These are phyloP conservation scores for Melopsittacus undulatus DNA, from an alignment of 2,797 vertebrate species.

Conservation along the genomic window DNA sequence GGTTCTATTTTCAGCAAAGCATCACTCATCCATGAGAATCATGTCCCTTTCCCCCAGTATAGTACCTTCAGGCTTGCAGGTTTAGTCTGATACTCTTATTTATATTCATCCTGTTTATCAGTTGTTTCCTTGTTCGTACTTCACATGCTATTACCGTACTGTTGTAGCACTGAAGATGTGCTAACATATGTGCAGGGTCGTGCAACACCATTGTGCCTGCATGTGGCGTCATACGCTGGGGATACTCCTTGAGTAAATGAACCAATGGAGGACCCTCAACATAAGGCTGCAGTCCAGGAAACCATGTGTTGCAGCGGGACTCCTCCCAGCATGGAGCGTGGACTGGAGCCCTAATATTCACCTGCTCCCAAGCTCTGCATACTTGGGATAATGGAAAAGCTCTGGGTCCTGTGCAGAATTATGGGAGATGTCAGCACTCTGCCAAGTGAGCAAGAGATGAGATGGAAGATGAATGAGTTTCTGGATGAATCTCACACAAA, in stretches of 20 bases:
- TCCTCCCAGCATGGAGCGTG: rapidly evolving
- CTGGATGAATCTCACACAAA: neutral
- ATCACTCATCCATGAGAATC: neutral
- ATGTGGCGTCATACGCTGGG: rapidly evolving
- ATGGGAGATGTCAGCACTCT: neutral
- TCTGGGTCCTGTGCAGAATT: neutral
- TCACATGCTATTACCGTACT: neutral
- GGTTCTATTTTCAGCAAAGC: neutral
- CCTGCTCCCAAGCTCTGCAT: neutral
- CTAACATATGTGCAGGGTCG: neutral
- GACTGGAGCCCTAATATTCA: neutral
- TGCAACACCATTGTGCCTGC: rapidly evolving
- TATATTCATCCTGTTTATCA: neutral
- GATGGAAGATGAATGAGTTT: rapidly evolving
- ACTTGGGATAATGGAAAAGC: neutral
- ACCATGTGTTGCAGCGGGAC: neutral
- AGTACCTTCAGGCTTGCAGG: neutral
- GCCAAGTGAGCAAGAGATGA: neutral
- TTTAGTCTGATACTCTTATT: neutral
- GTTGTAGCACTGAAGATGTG: neutral
- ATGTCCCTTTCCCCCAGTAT: rapidly evolving
- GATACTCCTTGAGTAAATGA: neutral
- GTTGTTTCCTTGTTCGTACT: neutral
- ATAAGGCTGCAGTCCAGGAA: neutral
- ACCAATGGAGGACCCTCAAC: neutral